Evolutionary conservation across 2,797 vertebrate species (phyloP).

Genomic region (Eutrigla gurnardus): DNA sequence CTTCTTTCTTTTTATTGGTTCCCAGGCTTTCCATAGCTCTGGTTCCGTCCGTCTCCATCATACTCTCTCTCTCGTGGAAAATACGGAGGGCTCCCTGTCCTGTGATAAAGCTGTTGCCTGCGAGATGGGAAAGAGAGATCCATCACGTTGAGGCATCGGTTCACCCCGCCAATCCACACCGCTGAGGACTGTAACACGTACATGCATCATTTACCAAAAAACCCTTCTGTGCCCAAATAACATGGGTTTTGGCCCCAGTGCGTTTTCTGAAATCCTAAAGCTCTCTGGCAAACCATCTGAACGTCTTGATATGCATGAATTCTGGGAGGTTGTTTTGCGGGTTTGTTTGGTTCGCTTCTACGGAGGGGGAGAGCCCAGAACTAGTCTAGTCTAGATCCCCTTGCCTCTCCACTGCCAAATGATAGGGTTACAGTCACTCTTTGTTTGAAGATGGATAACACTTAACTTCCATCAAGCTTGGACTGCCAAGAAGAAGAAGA

Average conservation of each 20-base stretch:
- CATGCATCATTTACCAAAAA: constrained; percentile 79
- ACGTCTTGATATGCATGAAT: constrained; percentile 65
- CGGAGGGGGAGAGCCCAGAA: constrained; percentile 34
- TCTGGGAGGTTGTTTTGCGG: constrained; percentile 64
- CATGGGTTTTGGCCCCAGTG: constrained; percentile 65
- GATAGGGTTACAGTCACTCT: constrained; percentile 70
- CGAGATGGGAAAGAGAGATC: constrained; percentile 78
- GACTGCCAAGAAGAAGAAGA: constrained; percentile 39
- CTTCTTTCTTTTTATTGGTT: constrained; percentile 77
- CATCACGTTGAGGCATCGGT: constrained; percentile 73
- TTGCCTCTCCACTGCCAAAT: constrained; percentile 58
- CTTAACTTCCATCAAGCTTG: constrained; percentile 69
- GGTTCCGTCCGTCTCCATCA: constrained; percentile 54
- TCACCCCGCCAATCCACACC: constrained; percentile 74
- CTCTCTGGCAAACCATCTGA: constrained; percentile 63
- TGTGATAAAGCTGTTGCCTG: constrained; percentile 85
- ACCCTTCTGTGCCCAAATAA: constrained; percentile 66
- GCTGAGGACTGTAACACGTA: constrained; percentile 75
- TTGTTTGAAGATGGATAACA: constrained; percentile 74
- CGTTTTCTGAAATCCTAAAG: constrained; percentile 50
- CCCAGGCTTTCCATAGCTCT: constrained; percentile 64
- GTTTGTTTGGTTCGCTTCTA: constrained; percentile 60
- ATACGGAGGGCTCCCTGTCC: constrained; percentile 71
- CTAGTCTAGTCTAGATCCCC: constrained; percentile 51
- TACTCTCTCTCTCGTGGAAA: constrained; percentile 72